Conservation (phyloP, 2,888 invertebrate genomes). For the Muschampia plurimacula region DNA sequence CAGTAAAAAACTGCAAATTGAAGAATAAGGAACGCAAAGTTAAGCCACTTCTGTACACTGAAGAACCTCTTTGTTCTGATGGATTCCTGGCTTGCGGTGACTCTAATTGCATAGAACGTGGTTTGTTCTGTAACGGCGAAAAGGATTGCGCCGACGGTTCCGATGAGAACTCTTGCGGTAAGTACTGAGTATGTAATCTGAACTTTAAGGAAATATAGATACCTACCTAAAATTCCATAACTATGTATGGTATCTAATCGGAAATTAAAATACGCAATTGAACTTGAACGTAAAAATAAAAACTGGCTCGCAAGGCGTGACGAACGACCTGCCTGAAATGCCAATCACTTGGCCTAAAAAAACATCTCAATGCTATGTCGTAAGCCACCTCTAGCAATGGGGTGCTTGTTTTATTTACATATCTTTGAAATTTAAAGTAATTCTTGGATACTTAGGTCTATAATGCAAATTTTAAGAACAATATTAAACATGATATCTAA, state of each 20-base stretch:
- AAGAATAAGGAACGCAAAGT: conserved; percentile 96
- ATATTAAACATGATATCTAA: neutral
- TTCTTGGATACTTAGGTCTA: neutral
- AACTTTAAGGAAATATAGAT: neutral
- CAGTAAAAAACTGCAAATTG: conserved; percentile 96
- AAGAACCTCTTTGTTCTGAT: conserved; percentile 95
- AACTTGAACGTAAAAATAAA: conserved; percentile 64
- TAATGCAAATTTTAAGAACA: neutral
- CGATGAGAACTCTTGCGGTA: conserved; percentile 96
- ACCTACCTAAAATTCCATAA: neutral
- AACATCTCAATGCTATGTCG: conserved; percentile 69
- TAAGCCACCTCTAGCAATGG: conserved; percentile 57
- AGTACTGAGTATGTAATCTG: conserved; percentile 64
- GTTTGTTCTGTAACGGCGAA: conserved; percentile 97
- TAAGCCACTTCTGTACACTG: conserved; percentile 94
- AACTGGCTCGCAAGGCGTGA: conserved; percentile 63
- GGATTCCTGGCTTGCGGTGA: conserved; percentile 96
- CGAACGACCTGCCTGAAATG: conserved; percentile 68
- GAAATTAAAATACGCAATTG: conserved; percentile 54
- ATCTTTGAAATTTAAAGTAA: conserved; percentile 19
- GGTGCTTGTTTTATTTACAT: conserved; percentile 57
- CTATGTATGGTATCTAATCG: conserved; percentile 37
- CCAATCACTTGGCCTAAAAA: conserved; percentile 79
- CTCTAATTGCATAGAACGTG: conserved; percentile 93
- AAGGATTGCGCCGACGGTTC: conserved; percentile 95